Percentiles rank a stretch among this genome's conserved stretches.
Evolutionary conservation across 2,797 vertebrate genomes (phyloP).

Genomic region (Hemitrygon akajei): DNA sequence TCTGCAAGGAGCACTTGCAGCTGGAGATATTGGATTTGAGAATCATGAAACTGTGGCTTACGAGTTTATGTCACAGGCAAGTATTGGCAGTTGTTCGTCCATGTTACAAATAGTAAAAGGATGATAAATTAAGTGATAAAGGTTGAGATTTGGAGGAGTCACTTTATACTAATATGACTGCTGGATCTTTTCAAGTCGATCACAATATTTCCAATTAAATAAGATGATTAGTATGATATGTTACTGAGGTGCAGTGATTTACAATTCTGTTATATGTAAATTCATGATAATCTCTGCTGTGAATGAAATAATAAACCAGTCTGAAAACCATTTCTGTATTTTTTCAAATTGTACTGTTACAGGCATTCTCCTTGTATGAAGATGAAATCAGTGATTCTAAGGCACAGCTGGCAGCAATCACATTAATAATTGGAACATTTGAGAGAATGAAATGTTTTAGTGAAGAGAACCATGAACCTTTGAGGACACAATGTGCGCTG

Average conservation of each 20-base stretch:
- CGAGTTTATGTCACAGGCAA: slow-evolving; percentile 98
- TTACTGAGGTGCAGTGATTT: neutral
- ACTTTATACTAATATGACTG: neutral
- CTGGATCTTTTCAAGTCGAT: neutral
- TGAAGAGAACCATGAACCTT: slow-evolving; percentile 94
- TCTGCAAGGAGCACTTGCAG: slow-evolving; percentile 89
- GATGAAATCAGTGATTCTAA: slow-evolving; percentile 98
- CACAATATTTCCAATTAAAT: neutral
- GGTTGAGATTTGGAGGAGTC: neutral
- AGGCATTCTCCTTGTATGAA: slow-evolving; percentile 96
- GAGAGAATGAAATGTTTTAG: slow-evolving; percentile 94
- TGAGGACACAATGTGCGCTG: slow-evolving; percentile 90
- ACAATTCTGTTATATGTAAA: slow-evolving; percentile 7
- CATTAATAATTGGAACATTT: slow-evolving; percentile 93
- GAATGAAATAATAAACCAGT: neutral
- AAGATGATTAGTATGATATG: too few relatives aligned
- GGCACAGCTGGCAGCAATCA: slow-evolving; percentile 94
- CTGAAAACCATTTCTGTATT: slow-evolving; percentile 18
- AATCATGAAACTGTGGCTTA: slow-evolving; percentile 97
- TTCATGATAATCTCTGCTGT: slow-evolving; percentile 34
- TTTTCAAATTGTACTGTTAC: slow-evolving; percentile 35
- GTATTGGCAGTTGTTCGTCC: neutral
- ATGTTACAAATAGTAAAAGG: neutral
- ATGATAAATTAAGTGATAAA: neutral
- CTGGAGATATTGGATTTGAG: slow-evolving; percentile 93